Conservation (phyloP, 2,888 invertebrate genomes). For the Anthoptus insignis region DNA sequence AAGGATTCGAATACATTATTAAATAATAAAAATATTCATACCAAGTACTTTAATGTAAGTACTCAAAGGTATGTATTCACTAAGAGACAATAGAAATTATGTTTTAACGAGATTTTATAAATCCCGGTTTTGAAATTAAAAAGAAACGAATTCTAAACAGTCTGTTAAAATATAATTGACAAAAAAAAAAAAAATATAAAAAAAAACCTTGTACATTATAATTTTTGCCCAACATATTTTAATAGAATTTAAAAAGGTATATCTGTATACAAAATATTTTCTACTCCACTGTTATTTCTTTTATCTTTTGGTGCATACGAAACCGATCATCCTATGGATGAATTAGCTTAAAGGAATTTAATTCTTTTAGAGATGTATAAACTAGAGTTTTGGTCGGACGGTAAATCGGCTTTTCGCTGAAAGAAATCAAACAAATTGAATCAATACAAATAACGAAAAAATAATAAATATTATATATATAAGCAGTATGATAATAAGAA, state of each 20-base stretch:
- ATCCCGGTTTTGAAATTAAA: too few relatives aligned
- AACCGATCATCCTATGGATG: slow-evolving; percentile 21
- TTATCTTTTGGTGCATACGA: slow-evolving; percentile 3
- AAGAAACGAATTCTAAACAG: too few relatives aligned
- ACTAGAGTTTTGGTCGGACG: slow-evolving; percentile 28
- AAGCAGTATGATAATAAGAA: too few relatives aligned
- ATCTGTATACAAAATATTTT: neutral
- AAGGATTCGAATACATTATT: slow-evolving; percentile 21
- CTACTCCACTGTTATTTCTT: neutral
- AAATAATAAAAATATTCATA: slow-evolving; percentile 6
- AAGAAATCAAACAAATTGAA: slow-evolving; percentile 21
- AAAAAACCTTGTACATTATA: too few relatives aligned
- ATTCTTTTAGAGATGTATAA: slow-evolving; percentile 25
- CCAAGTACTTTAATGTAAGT: slow-evolving; percentile 8
- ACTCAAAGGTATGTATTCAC: slow-evolving; percentile 24
- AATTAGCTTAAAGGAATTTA: slow-evolving; percentile 18
- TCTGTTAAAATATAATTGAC: too few relatives aligned
- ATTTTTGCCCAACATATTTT: too few relatives aligned
- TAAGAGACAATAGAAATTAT: slow-evolving; percentile 11
- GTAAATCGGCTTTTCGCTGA: slow-evolving; percentile 23
- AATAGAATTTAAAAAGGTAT: too few relatives aligned
- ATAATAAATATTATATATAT: too few relatives aligned
- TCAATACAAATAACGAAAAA: too few relatives aligned
- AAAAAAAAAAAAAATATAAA: neutral
- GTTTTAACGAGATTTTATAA: neutral